These are phyloP conservation scores for human DNA, from an alignment of 2,113 vertebrate species.

Conservation along the genomic window DNA sequence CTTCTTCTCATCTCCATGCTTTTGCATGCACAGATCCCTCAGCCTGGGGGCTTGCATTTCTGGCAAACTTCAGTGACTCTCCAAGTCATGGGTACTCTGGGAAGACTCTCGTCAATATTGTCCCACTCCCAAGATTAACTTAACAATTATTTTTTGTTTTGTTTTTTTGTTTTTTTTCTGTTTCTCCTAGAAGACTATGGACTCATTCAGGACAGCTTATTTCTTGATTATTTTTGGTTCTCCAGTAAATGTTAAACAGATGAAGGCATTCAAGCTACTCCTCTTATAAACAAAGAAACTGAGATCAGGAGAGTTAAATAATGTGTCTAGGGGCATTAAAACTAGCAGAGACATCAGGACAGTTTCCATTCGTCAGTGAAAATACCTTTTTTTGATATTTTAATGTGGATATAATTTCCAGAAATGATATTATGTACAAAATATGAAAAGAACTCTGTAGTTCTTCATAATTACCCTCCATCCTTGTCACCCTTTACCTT, in stretches of 20 bases:
- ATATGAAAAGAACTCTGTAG: background rate
- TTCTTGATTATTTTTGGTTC: background rate
- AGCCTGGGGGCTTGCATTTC: background rate
- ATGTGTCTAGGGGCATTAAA: background rate
- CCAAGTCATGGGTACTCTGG: background rate
- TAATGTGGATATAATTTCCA: background rate
- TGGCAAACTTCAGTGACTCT: background rate
- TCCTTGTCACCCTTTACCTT: background rate
- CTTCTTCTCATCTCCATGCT: background rate
- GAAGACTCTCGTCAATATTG: background rate
- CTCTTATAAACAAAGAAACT: background rate
- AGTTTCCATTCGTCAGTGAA: background rate
- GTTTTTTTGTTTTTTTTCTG: background rate
- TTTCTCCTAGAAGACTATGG: background rate
- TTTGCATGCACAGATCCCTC: background rate
- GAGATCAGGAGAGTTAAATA: background rate
- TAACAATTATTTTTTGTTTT: background rate
- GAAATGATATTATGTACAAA: background rate
- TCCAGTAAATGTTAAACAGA: background rate
- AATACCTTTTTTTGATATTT: background rate
- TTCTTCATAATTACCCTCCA: background rate
- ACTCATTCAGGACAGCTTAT: background rate
- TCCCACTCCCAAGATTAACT: background rate
- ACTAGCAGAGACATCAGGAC: background rate
- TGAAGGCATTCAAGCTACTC: background rate